A percentile compares a stretch with the other conserved stretches of the same genome.
These are phyloP conservation scores for Dicranocentrus wangi DNA, from an alignment of 2,888 invertebrate species.

Conservation along the genomic window DNA sequence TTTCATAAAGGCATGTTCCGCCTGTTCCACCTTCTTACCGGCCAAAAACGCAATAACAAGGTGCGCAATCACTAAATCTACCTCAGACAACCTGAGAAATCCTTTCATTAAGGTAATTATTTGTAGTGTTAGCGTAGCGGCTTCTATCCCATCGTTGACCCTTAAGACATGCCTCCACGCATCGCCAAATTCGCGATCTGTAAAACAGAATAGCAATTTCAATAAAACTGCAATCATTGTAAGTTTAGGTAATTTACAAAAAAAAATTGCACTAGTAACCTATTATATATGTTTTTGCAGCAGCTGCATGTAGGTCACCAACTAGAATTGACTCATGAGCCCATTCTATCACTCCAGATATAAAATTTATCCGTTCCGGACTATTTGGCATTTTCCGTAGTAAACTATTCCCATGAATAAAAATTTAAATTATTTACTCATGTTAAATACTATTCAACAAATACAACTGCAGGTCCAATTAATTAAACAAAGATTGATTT, in stretches of 20 bases:
- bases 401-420: conserved; percentile 34
- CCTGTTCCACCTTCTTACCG: conserved; percentile 59
- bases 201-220: background rate
- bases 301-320: conserved; percentile 61
- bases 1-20: conserved; percentile 63
- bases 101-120: conserved; percentile 52
- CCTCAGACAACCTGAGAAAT: conserved; percentile 59
- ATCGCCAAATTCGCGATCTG: conserved; percentile 66
- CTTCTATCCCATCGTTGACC: conserved; percentile 63
- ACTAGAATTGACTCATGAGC: conserved; percentile 51
- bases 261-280: too few species aligned
- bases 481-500: too few species aligned
- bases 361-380: conserved; percentile 67
- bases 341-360: conserved; percentile 68
- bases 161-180: conserved; percentile 70
- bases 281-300: conserved; percentile 65
- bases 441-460: background rate
- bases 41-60: conserved; percentile 63
- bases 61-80: conserved; percentile 66
- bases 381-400: conserved; percentile 65
- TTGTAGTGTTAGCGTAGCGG: conserved; percentile 52
- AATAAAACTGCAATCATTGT: background rate
- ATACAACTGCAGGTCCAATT: too few species aligned
- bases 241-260: too few species aligned
- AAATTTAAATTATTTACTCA: background rate